These are phyloP conservation scores for Eupithecia vulgata DNA, from an alignment of 2,888 invertebrate species.

Conservation along the genomic window DNA sequence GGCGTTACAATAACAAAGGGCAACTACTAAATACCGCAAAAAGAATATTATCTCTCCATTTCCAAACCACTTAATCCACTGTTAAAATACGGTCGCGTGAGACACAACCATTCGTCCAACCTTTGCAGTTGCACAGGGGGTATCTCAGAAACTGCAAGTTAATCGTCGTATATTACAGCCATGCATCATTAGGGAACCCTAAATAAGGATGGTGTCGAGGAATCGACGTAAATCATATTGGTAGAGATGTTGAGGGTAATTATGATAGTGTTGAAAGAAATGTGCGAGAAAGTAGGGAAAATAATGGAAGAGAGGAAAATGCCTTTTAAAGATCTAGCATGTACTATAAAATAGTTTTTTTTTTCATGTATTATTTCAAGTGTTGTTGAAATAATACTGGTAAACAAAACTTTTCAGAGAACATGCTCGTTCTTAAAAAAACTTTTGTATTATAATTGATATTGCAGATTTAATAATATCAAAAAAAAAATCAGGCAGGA, in stretches of 20 bases:
- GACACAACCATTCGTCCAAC: constrained; percentile 59
- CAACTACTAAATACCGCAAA: neutral
- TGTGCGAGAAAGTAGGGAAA: neutral
- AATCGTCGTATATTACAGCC: constrained; percentile 68
- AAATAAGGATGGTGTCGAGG: constrained; percentile 55
- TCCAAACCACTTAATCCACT: constrained; percentile 64
- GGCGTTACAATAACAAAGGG: neutral
- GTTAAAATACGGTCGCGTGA: constrained; percentile 74
- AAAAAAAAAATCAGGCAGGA: no score
- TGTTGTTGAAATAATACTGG: no score
- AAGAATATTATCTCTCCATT: constrained; percentile 4
- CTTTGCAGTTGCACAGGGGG: constrained; percentile 66
- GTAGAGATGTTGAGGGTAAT: constrained; percentile 34
- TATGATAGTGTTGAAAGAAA: neutral
- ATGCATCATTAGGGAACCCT: constrained; percentile 65
- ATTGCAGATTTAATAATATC: no score
- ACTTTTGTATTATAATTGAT: no score
- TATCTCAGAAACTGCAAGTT: constrained; percentile 73
- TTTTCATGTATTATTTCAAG: no score
- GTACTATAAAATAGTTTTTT: no score
- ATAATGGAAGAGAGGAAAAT: neutral
- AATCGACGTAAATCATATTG: constrained; percentile 58
- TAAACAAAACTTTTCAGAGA: no score
- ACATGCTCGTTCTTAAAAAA: no score
- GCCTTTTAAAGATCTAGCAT: neutral